phyloP scores from a whole-genome alignment of 2,797 vertebrate species.

The Agapornis canus region DNA sequence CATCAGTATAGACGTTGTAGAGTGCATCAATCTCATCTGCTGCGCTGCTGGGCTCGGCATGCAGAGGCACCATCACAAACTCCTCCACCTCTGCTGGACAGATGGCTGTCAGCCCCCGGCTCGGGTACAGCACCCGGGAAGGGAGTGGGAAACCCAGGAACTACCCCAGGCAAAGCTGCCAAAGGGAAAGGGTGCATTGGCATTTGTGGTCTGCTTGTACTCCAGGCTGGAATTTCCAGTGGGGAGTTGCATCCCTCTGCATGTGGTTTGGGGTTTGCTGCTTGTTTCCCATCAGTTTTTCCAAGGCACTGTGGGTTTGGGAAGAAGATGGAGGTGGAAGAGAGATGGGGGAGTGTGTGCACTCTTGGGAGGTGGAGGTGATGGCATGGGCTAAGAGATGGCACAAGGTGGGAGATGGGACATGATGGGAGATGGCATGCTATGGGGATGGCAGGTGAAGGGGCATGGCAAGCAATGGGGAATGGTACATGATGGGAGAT shows the following conservation, averaged over 20 bases:
- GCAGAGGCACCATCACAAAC: constrained; percentile 86
- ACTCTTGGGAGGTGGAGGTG: background rate
- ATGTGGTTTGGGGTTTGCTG: background rate
- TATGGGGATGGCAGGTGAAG: background rate
- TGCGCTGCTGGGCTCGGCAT: constrained; percentile 81
- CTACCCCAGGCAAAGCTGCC: background rate
- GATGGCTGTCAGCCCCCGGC: rapidly evolving
- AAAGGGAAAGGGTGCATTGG: background rate
- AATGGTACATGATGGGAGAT: background rate
- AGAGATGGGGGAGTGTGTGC: background rate
- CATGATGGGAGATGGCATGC: rapidly evolving
- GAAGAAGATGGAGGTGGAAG: background rate
- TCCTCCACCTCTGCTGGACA: constrained; percentile 68
- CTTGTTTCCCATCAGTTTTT: background rate
- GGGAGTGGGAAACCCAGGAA: background rate
- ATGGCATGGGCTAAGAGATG: background rate
- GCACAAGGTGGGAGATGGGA: background rate
- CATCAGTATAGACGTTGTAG: constrained; percentile 83
- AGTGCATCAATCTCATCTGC: constrained; percentile 80
- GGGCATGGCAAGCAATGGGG: background rate
- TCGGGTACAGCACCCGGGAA: background rate
- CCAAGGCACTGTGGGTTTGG: background rate
- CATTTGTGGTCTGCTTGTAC: background rate
- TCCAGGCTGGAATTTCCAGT: background rate
- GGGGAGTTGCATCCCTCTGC: background rate